Conservation (phyloP, 2,113 vertebrate genomes). For the Oryzias javanicus region DNA sequence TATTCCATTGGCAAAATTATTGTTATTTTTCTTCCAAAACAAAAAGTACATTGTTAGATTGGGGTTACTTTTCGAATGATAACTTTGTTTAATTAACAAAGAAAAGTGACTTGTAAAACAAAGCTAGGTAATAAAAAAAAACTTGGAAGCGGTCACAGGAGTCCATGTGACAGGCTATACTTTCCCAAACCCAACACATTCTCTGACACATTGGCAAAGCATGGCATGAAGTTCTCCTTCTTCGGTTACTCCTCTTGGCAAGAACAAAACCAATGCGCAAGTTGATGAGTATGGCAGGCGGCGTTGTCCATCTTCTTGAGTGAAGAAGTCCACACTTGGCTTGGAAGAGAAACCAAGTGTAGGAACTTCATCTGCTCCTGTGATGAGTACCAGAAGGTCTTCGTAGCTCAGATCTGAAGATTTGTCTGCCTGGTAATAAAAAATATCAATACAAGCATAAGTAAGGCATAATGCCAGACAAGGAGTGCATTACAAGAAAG, state of each 20-base stretch:
- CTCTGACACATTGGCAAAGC: neutral
- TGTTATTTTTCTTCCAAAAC: too few relatives aligned
- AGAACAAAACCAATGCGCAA: neutral
- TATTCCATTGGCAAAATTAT: too few relatives aligned
- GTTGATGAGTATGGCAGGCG: neutral
- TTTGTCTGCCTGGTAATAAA: neutral
- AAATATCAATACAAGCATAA: too few relatives aligned
- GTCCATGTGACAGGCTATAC: neutral
- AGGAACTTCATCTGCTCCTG: constrained; percentile 4
- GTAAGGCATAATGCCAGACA: too few relatives aligned
- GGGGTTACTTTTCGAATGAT: too few relatives aligned
- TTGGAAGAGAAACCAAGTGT: neutral
- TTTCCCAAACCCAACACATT: constrained; percentile 9
- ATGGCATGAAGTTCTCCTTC: neutral
- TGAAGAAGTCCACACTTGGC: constrained; percentile 1
- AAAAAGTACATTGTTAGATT: too few relatives aligned
- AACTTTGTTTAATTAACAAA: too few relatives aligned
- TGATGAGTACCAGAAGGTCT: constrained; percentile 7
- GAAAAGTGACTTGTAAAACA: too few relatives aligned
- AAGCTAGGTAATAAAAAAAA: too few relatives aligned
- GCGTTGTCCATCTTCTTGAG: neutral
- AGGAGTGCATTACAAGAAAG: too few relatives aligned
- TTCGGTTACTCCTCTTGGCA: constrained; percentile 1
- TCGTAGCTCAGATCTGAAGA: neutral
- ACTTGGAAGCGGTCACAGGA: too few relatives aligned